Base-by-base conservation (phyloP, 1,140 invertebrate species). In the Lutraria rhynchaena region DNA sequence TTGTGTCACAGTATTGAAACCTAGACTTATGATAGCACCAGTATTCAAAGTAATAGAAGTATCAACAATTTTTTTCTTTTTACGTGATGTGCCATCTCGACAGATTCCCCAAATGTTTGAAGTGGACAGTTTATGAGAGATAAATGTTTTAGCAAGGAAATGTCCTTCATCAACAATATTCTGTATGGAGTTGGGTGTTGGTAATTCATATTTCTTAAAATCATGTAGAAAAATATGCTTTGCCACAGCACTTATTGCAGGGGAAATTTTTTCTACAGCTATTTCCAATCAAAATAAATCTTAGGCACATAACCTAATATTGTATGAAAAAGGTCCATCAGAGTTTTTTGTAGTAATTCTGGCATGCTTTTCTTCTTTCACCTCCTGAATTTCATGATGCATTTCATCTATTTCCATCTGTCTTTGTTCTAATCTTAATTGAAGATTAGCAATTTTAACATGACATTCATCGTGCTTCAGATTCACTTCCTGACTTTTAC, bases 241-340 rank as follows among this genome's bases (percentile, higher is more conserved):
- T 5, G 22, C 22, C 7, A 76, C 83, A 33, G 55, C 11, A n/a
- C 53, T 41, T 24, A 81, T 77, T 13, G 77, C 83, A 35, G 71
- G 53, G 19, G 83, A 70, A 24, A 84, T 46, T 55, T 84, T 84
- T 57, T 84, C 61, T 35, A 53, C 37, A 31, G 83, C 83, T 31
- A 84, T 73, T 55, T 84, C 83, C 17, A 84, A 27, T 13, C 83
- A 77, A 46, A 33, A 19, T n/a, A 84, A 53, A 55, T 84, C 71
- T 31, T 76, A 63, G 3, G 73, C 71, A 77, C 83, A 84, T 19
- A 77, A 29, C 17, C 77, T 17, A 17, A 84, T 37, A 24, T 63
- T 71, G 15, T 84, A 65, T 24, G 63, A 60, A 24, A 44, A 83
- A 11, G 22, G 37, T 55, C 69, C 76, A 74, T 78, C 61, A 31